These are phyloP conservation scores for Tenthredo notha DNA, from an alignment of 2,888 invertebrate species.

Conservation along the genomic window DNA sequence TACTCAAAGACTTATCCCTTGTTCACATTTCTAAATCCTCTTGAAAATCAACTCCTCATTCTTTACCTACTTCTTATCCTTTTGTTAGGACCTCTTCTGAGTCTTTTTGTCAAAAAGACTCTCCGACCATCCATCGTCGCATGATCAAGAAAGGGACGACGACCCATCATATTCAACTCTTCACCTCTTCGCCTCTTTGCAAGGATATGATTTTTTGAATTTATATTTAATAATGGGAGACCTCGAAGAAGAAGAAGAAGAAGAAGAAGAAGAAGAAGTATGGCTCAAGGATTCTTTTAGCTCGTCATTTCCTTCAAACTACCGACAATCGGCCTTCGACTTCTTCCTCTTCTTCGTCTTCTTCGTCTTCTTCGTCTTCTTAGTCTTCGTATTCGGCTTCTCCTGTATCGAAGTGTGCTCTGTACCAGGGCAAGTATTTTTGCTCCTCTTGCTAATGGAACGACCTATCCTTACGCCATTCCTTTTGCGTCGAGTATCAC, in stretches of 20 bases:
- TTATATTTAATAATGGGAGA: neutral
- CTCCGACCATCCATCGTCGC: neutral
- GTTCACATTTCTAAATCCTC: neutral
- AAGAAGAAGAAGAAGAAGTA: neutral
- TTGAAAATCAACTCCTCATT: neutral
- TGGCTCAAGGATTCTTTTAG: neutral
- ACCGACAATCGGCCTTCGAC: conserved; percentile 1
- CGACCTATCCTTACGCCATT: conserved; percentile 40
- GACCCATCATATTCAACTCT: too few relatives aligned
- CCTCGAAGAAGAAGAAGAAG: neutral
- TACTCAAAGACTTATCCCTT: neutral
- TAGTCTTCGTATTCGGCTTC: neutral
- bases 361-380: conserved; percentile 9
- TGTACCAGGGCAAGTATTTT: conserved; percentile 6
- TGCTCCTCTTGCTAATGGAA: conserved; percentile 47
- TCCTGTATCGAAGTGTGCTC: neutral
- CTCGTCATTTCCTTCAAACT: neutral
- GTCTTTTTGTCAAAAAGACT: neutral
- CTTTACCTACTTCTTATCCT: neutral
- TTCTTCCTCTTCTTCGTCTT: neutral
- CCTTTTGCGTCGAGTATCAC: conserved; percentile 16
- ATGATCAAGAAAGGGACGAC: neutral
- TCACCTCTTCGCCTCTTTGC: neutral
- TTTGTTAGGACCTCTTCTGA: neutral
- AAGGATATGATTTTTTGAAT: neutral